Base-by-base conservation (phyloP, 2,888 invertebrate genomes). In the Augiades crinisus region DNA sequence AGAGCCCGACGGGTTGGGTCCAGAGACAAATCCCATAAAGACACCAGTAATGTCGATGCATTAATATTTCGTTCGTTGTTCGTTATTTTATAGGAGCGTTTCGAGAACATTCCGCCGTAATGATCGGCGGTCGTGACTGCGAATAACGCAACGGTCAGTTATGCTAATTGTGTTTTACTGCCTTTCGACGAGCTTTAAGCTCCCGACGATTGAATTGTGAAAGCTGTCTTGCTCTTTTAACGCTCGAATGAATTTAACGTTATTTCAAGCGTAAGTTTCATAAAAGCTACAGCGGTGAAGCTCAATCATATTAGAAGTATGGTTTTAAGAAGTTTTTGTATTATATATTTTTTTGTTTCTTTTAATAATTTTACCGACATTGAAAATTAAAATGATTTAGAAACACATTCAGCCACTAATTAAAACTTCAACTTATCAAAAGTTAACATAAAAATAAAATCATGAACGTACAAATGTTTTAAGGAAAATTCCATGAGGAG, bases 41-140 rank as follows among this genome's bases (percentile, higher is more conserved):
- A n/a, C 19, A 27, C 27, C 1, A 27, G 30, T 30, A 30, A 30
- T 30, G 30, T 30, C 30, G 30, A 12, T 12, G 30, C 30, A 30
- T 30, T 30, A 30, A 30, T 30, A 30, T 30, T 30, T 30, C 3
- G 30, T 8, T 5, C 3, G 27, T 10, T 5, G 30, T 12, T 30
- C 30, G 12, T 12, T 5, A 30, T 12, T 30, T 30, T 33, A 16
- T 33, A 33, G 33, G 2, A 27, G 41, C 41, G 41, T 43, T 30
- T 17, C 30, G 30, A 12, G 30, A 30, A n/a, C 30, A 30, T 30
- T 30, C 41, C 38, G 36, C 41, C 38, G 40, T 53, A 57, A 55
- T 49, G 54, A 57, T 53, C 5, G 37, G 19, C 41, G 19, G n/a
- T 44, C 57, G 55, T 57, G 57, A 55, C 55, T 47, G 49, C 45